Evolutionary conservation across 2,113 vertebrate genomes (phyloP).

Genomic region (Fregetta grallaria): DNA sequence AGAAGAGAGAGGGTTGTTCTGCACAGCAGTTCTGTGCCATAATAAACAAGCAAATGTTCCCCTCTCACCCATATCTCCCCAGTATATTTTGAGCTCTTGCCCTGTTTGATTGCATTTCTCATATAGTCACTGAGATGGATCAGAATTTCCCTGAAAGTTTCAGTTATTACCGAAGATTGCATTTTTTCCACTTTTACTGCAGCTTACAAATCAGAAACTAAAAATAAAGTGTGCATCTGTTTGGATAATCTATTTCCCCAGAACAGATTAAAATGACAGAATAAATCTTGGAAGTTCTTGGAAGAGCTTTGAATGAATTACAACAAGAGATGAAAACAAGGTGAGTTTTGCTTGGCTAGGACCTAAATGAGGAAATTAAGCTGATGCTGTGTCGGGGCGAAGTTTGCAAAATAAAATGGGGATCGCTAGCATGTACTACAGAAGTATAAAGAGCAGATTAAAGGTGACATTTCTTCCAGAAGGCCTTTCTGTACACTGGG

Average conservation of each 20-base stretch:
- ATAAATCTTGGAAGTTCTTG: slow-evolving; percentile 26
- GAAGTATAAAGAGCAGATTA: slow-evolving; percentile 13
- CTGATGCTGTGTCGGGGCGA: not conserved
- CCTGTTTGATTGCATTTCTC: slow-evolving; percentile 54
- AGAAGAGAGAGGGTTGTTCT: slow-evolving; percentile 46
- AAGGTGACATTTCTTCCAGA: slow-evolving; percentile 21
- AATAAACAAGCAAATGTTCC: slow-evolving; percentile 33
- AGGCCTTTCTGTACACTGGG: not conserved
- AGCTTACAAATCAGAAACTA: slow-evolving; percentile 41
- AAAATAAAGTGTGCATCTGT: slow-evolving; percentile 24
- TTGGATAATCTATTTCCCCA: slow-evolving; percentile 18
- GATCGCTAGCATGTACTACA: not conserved
- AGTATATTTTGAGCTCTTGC: slow-evolving; percentile 16
- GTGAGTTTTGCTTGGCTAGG: slow-evolving; percentile 38
- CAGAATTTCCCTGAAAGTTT: slow-evolving; percentile 62
- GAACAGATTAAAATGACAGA: slow-evolving; percentile 53
- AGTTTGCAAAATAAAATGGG: slow-evolving; percentile 19
- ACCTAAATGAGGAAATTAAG: not conserved
- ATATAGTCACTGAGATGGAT: not conserved
- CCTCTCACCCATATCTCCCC: not conserved
- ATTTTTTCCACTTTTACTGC: slow-evolving; percentile 13
- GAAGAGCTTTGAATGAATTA: slow-evolving; percentile 38
- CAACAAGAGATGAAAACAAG: slow-evolving; percentile 32
- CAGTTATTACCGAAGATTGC: slow-evolving; percentile 23
- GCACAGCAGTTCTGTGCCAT: not conserved